Percentiles rank a stretch among this genome's conserved stretches.
Evolutionary conservation across 1,140 invertebrate genomes (phyloP).

Genomic region (Ladona fulva): DNA sequence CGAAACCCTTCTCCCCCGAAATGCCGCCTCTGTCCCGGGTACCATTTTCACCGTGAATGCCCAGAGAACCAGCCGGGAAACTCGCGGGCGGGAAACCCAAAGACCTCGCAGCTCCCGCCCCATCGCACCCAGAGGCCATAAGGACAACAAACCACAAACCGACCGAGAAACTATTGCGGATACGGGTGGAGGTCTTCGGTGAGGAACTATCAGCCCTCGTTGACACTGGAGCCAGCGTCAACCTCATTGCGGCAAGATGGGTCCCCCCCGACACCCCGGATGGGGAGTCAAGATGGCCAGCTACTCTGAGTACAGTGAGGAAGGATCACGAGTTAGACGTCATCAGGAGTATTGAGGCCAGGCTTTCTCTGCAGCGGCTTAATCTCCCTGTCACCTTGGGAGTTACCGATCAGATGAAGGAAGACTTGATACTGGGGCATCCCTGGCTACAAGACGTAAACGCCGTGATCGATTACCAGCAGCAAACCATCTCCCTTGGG

Average conservation of each 20-base stretch:
- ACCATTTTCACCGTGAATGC: constrained; percentile 25
- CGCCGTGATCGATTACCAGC: background rate
- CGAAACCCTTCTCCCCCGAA: background rate
- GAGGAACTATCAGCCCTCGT: background rate
- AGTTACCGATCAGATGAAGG: background rate
- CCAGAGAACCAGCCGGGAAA: constrained; percentile 14
- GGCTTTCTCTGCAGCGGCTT: background rate
- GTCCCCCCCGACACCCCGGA: background rate
- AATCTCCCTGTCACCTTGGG: background rate
- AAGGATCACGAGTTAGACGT: background rate
- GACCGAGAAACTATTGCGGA: background rate
- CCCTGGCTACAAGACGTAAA: background rate
- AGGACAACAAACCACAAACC: background rate
- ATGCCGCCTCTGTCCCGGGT: constrained; percentile 25
- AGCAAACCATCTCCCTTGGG: background rate
- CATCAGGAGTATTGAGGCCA: background rate
- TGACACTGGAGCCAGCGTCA: background rate
- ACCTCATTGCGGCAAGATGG: background rate
- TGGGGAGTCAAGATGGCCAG: background rate
- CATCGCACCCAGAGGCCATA: background rate
- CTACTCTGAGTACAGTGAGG: background rate
- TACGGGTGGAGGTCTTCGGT: background rate
- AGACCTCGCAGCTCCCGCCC: background rate
- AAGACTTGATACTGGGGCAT: background rate
- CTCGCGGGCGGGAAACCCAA: too few relatives aligned